phyloP scores from a whole-genome alignment of 2,888 invertebrate species.

The Sarcophaga subvicina region DNA sequence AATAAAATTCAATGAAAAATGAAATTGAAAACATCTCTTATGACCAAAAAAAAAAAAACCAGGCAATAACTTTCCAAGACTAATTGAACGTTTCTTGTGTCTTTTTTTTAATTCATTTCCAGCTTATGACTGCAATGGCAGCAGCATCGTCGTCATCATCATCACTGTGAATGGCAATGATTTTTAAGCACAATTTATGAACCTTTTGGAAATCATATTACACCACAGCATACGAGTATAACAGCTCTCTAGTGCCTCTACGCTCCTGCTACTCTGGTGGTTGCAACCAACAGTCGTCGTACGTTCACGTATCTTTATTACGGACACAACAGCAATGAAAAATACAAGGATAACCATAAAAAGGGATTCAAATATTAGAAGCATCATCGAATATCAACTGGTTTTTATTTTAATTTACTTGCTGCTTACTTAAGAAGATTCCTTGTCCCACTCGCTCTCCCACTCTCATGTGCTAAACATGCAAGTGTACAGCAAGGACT shows the following conservation, averaged over 20 bases:
- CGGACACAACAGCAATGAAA: not conserved
- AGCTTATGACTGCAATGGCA: not conserved
- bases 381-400: constrained; percentile 36
- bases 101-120: too few relatives aligned
- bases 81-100: constrained; percentile 9
- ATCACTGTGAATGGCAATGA: constrained; percentile 8
- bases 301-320: not conserved
- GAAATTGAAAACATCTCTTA: constrained; percentile 22
- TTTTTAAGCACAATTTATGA: constrained; percentile 41
- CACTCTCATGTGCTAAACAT: too few relatives aligned
- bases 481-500: too few relatives aligned
- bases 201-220: constrained; percentile 33
- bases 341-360: not conserved
- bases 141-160: not conserved
- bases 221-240: constrained; percentile 7
- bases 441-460: not conserved
- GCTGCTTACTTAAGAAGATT: constrained; percentile 14
- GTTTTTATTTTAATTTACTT: constrained; percentile 40
- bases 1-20: not conserved
- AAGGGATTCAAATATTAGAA: constrained; percentile 13
- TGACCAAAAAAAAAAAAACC: not conserved
- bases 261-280: not conserved
- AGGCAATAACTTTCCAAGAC: constrained; percentile 21
- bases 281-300: not conserved
- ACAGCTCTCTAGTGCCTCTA: not conserved